A percentile compares a stretch with the other conserved stretches of the same genome.
Conservation (phyloP, 2,888 invertebrate species). For the Orthonevra nobilis region DNA sequence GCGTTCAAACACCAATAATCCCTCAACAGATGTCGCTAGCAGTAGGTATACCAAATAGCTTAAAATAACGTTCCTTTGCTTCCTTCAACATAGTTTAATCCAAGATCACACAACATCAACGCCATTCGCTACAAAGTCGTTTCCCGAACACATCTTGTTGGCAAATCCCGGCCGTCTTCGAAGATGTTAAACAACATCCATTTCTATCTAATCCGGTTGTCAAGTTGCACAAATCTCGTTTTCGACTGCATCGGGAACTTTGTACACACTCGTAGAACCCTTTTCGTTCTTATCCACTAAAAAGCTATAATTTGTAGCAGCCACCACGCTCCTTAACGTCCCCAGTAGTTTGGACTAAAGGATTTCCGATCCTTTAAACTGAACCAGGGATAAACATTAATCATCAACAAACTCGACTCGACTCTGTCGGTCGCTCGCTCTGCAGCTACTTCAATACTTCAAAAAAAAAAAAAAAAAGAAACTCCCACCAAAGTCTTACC, state of each 20-base stretch:
- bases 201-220: conserved; percentile 61
- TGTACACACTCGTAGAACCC: background rate
- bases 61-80: too few species aligned
- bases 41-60: too few species aligned
- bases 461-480: too few species aligned
- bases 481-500: conserved; percentile 15
- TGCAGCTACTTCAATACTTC: too few species aligned
- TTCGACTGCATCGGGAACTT: conserved; percentile 40
- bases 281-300: conserved; percentile 24
- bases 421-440: conserved; percentile 22
- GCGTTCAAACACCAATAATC: too few species aligned
- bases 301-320: conserved; percentile 56
- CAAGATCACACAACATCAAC: too few species aligned
- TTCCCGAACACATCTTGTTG: too few species aligned
- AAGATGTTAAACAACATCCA: conserved; percentile 54
- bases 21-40: too few species aligned
- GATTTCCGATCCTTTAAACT: conserved; percentile 55
- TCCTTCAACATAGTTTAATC: too few species aligned
- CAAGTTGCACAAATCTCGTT: conserved; percentile 57
- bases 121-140: too few species aligned
- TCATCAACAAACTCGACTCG: conserved; percentile 50
- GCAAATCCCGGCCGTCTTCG: conserved; percentile 25
- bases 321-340: background rate
- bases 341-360: conserved; percentile 3
- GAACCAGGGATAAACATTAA: conserved; percentile 66